These are phyloP conservation scores for Coptodon rendalli DNA, from an alignment of 2,113 vertebrate species.

Conservation along the genomic window DNA sequence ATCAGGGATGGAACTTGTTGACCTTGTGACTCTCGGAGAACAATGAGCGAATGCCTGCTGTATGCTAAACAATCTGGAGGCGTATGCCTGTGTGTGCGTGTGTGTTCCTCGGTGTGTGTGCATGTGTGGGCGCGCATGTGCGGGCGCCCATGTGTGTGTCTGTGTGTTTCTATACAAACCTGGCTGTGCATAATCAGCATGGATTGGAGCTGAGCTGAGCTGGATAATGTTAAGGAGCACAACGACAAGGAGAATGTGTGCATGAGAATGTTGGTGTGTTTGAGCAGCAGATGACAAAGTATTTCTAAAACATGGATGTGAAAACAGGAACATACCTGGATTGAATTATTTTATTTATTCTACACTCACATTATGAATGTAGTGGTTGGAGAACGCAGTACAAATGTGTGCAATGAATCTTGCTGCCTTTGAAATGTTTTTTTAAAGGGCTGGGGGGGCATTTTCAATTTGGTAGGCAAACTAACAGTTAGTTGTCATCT, in stretches of 20 bases:
- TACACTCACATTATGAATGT: not conserved
- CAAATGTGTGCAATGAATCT: not conserved
- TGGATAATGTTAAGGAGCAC: not conserved
- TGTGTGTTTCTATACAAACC: not conserved
- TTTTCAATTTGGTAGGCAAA: not conserved
- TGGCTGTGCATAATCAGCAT: constrained; percentile 34
- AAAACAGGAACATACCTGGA: not conserved
- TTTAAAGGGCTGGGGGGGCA: not conserved
- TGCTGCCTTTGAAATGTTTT: not conserved
- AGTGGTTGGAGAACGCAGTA: accelerated
- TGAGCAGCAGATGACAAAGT: not conserved
- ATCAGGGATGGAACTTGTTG: constrained; percentile 50
- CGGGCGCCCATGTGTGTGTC: not conserved
- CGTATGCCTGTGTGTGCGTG: not conserved
- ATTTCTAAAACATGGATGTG: not conserved
- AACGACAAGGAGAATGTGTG: not conserved
- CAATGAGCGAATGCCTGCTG: constrained; percentile 39
- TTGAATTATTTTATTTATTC: not conserved
- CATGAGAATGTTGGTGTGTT: not conserved
- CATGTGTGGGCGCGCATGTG: too few relatives aligned
- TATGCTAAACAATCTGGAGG: constrained; percentile 51
- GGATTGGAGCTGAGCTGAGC: not conserved
- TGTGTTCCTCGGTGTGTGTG: too few relatives aligned
- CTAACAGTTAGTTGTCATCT: not conserved
- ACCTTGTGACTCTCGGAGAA: constrained; percentile 49